Conservation (phyloP, 1,140 invertebrate genomes). For the Leptinotarsa texana region DNA sequence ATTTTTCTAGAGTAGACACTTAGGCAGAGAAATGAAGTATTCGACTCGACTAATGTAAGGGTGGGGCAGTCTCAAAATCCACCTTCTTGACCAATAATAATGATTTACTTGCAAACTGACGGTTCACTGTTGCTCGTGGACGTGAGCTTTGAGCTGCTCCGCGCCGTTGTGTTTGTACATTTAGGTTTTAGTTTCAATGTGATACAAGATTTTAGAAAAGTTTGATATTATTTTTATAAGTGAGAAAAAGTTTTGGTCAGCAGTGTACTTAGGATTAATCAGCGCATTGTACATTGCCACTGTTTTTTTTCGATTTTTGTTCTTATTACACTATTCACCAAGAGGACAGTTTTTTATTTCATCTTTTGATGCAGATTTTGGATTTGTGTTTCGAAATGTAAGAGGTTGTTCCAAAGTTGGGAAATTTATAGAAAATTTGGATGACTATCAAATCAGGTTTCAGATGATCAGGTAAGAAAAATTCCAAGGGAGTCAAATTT, state of each 20-base stretch:
- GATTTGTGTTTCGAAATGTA: too few relatives aligned
- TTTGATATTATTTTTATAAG: constrained; percentile 32
- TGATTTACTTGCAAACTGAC: not conserved
- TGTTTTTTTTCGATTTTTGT: constrained; percentile 12
- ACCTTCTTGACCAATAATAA: not conserved
- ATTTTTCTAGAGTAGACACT: constrained; percentile 21
- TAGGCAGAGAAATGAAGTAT: not conserved
- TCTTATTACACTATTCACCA: constrained; percentile 9
- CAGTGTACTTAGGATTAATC: constrained; percentile 27
- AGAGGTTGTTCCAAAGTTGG: too few relatives aligned
- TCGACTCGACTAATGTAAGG: constrained; percentile 1
- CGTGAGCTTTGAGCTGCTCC: not conserved
- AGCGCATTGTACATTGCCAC: constrained; percentile 15
- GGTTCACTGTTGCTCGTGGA: not conserved
- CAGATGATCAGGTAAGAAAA: too few relatives aligned
- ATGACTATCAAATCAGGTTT: too few relatives aligned
- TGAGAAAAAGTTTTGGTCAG: constrained; percentile 10
- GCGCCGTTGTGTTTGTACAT: constrained; percentile 11
- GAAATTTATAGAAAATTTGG: too few relatives aligned
- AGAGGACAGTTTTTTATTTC: not conserved
- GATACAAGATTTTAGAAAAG: constrained; percentile 25
- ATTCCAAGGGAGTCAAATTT: too few relatives aligned
- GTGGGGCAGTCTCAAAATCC: not conserved
- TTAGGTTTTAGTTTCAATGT: constrained; percentile 29
- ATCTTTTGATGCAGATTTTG: too few relatives aligned